Base-by-base conservation (phyloP, 2,113 vertebrate species). In the Cairina moschata region DNA sequence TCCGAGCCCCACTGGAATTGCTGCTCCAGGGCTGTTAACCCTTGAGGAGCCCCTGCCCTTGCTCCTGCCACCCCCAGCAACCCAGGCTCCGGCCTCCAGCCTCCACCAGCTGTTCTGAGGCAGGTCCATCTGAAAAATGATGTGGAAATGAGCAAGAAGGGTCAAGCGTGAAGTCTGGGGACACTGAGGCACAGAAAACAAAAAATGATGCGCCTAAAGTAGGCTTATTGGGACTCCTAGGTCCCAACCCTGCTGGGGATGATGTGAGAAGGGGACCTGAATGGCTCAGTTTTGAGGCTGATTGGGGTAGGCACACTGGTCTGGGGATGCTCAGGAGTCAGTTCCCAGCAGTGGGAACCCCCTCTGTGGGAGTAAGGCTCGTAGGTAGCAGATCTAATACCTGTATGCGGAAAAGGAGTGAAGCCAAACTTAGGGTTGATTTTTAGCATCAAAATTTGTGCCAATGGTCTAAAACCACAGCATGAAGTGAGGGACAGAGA, bases 1-100 rank as follows among this genome's bases (percentile, higher is more conserved):
- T 90, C 82, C 65, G 66, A 91, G 69, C 56, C 65, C 28, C 2
- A 20, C 36, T 87, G 88, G 79, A 94, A 82, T 82, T 0, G 0
- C 62, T 88, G 84, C 65, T 92, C 62, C 74, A 67, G 52, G 31
- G n/a, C 8, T 90, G 79, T 95, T 96, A 93, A 95, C 94, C 92
- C 86, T 91, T 95, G 63, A 93, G 25, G 23, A 16, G 66, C 42
- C 56, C 78, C 65, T 11, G 6, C 38, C 2, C 17, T n/a, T 1
- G 2, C 34, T 69, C 67, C 32, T 68, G 55, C 50, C 63, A 80
- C 6, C 23, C 26, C 32, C 26, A 67, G 73, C 76, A 79, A 34
- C 28, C 46, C 36, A 8, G 26, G 74, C n/a, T 31, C 90, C 4
- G 5, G 31, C 68, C 58, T 36, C 58, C 58, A 78, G 63, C 73